Conservation (phyloP, 2,797 vertebrate genomes). For the Enteromius afrohamiltoni region DNA sequence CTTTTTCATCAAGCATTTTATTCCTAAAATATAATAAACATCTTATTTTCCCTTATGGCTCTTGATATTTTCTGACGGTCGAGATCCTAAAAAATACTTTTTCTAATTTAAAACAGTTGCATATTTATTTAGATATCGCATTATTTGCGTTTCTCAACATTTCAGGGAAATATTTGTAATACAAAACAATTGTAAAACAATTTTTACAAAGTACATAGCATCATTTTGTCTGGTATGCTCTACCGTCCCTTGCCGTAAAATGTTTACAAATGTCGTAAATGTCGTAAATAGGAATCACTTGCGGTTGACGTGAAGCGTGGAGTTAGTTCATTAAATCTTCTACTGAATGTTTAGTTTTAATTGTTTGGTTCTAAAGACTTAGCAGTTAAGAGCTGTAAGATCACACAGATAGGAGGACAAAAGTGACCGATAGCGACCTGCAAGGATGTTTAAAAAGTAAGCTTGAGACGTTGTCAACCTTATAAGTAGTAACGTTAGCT, state of each 20-base stretch:
- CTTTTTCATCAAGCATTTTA: neutral
- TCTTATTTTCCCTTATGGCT: neutral
- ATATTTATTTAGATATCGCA: neutral
- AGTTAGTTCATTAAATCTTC: neutral
- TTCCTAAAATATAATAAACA: neutral
- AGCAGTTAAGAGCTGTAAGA: neutral
- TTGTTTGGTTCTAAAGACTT: neutral
- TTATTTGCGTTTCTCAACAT: neutral
- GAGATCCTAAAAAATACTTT: neutral
- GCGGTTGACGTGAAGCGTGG: conserved; percentile 61
- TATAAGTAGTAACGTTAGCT: conserved; percentile 27
- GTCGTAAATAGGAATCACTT: conserved; percentile 47
- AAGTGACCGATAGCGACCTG: conserved; percentile 52
- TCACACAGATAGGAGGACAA: conserved; percentile 13
- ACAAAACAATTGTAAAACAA: neutral
- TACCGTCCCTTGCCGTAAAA: conserved; percentile 38
- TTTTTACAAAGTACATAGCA: neutral
- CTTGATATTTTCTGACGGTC: neutral
- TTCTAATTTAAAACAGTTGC: neutral
- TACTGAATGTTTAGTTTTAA: neutral
- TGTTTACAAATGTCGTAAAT: conserved; percentile 46
- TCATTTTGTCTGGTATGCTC: neutral
- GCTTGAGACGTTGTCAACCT: conserved; percentile 30
- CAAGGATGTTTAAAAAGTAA: conserved; percentile 85
- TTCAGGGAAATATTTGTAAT: neutral